A percentile compares a stretch with the other conserved stretches of the same genome.
Conservation (phyloP, 2,888 invertebrate genomes). For the Coecobrya sp. region DNA sequence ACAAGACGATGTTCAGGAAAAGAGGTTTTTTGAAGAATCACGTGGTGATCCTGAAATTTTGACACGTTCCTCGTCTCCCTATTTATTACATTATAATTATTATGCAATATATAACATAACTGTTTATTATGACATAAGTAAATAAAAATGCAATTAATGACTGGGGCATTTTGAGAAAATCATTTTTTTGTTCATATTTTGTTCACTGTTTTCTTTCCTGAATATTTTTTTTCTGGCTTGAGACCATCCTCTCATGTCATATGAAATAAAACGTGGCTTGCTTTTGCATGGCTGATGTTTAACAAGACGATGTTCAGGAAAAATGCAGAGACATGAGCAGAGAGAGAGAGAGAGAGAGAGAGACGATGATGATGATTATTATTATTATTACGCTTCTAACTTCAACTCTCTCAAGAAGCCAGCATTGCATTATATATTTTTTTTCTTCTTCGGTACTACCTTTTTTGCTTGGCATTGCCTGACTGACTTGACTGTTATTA, state of each 20-base stretch:
- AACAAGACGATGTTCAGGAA: no score
- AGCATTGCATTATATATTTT: no score
- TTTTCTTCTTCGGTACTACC: no score
- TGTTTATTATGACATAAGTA: no score
- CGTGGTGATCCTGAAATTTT: no score
- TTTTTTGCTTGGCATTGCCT: slow-evolving; percentile 23
- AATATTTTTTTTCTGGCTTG: neutral
- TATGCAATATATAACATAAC: no score
- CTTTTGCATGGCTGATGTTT: slow-evolving; percentile 43
- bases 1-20: no score
- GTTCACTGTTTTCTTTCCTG: neutral
- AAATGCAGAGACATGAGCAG: neutral
- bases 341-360: no score
- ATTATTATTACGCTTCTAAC: slow-evolving; percentile 22
- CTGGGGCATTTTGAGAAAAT: neutral
- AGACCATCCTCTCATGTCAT: slow-evolving; percentile 61
- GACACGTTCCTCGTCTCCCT: no score
- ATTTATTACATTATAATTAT: no score
- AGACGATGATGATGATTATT: neutral
- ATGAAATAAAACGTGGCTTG: slow-evolving; percentile 65
- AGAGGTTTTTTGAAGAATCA: neutral
- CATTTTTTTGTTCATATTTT: neutral
- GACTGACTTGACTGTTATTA: slow-evolving; percentile 58
- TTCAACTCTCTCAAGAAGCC: neutral
- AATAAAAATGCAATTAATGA: no score